Base-by-base conservation (phyloP, 2,888 invertebrate genomes). In the Physocephala rufipes region DNA sequence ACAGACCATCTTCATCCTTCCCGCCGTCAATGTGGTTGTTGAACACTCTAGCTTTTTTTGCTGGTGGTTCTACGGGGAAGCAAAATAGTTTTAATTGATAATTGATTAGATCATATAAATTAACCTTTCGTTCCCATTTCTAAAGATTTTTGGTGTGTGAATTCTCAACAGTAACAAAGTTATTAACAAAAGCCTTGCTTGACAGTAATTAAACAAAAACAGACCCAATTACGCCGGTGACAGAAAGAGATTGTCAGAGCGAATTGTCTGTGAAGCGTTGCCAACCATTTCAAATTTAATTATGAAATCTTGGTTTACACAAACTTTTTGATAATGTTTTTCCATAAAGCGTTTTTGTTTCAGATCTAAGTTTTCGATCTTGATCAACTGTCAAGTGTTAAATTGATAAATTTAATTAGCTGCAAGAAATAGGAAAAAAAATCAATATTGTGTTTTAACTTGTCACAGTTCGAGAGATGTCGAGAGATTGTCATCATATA, bases 1-100 rank as follows among this genome's bases (percentile, higher is more conserved):
- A 65, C 58, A 49, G 61, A 77, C 77, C 77, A 45, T 77, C 75
- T 28, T 76, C 77, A 58, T 75, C 74, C 0, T 55, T 68, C 9
- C 47, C 63, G 53, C 68, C 68, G 64, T 58, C 12, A 65, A 15
- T 26, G 19, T 19, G 30, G 55, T 67, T 21, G 21, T 7, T 19
- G 5, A 73, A 59, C 2, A 73, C 9, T 73, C 74, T 76, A 1
- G 68, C 9, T 49, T 58, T 75, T 71, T 77, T 77, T 4, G 53
- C 55, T 1, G n/a, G n/a, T 1, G 76, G 74, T 59, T 59, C 74
- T 15, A 13, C 45, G 28, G 26, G 2, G 26, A 24, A n/a, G 30
- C 5, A 12, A 21, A 55, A 30, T 19, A 26, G 5, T 16, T 13
- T 26, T 30, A 47, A 21, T 12, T 7, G 5, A 63, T 63, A 26